These are phyloP conservation scores for Littorina saxatilis DNA, from an alignment of 1,140 invertebrate species.

Conservation along the genomic window DNA sequence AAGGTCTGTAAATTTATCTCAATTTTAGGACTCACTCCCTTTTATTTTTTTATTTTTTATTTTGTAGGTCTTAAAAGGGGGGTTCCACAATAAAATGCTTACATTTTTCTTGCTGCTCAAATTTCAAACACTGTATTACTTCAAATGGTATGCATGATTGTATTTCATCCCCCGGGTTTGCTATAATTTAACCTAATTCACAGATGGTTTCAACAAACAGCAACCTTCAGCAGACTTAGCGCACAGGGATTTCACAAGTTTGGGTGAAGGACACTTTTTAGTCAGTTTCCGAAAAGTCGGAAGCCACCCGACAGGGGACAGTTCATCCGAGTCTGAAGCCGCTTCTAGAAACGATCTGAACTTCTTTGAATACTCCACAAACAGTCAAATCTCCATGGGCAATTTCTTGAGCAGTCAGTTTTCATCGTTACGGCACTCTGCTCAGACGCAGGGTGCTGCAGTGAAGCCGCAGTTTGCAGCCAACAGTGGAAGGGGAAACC, in stretches of 20 bases:
- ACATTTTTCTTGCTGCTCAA: too few species aligned
- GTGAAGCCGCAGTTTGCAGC: slow-evolving; percentile 7
- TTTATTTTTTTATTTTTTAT: too few species aligned
- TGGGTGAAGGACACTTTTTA: not conserved
- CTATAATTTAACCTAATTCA: not conserved
- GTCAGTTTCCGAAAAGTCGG: not conserved
- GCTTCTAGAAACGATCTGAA: not conserved
- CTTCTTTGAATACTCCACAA: slow-evolving; percentile 1
- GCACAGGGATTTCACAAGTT: not conserved
- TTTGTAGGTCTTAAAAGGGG: too few species aligned
- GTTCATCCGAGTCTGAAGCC: not conserved
- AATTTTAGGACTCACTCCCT: too few species aligned
- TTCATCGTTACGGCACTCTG: not conserved
- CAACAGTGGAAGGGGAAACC: not conserved
- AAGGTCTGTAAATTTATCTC: too few species aligned
- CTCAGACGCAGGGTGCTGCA: not conserved
- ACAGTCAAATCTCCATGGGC: not conserved
- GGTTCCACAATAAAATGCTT: too few species aligned
- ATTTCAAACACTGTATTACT: too few species aligned
- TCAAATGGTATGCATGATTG: too few species aligned
- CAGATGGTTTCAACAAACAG: too few species aligned
- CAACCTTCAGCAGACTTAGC: too few species aligned
- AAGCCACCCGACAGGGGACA: too few species aligned
- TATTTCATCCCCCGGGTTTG: too few species aligned
- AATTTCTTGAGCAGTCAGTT: not conserved